These are phyloP conservation scores for Zosterops pallidus DNA, from an alignment of 2,113 vertebrate genomes.

Conservation along the genomic window DNA sequence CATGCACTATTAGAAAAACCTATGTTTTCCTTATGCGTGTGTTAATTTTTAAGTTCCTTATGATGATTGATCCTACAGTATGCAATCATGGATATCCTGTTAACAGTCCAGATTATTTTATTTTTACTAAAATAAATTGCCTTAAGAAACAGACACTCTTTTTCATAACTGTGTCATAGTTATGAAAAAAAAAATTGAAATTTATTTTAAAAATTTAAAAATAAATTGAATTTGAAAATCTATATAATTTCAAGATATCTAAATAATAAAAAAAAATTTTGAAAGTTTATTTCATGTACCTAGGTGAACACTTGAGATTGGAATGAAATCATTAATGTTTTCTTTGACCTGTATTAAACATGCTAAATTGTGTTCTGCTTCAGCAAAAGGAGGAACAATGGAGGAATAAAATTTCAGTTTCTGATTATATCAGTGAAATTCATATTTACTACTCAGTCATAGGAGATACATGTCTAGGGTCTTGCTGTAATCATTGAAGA, in stretches of 20 bases:
- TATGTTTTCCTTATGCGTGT: background rate
- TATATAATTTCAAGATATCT: background rate
- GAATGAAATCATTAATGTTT: background rate
- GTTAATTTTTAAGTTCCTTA: background rate
- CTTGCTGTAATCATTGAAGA: background rate
- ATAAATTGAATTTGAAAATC: background rate
- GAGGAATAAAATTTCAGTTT: background rate
- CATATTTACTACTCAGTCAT: background rate
- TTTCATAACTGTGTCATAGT: background rate
- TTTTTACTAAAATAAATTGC: background rate
- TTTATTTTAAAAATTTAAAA: background rate
- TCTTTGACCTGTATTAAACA: background rate
- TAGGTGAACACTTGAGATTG: background rate
- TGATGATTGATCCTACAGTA: background rate
- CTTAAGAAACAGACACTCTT: background rate
- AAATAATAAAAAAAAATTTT: background rate
- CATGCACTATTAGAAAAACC: background rate
- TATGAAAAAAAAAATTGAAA: background rate
- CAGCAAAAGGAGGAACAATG: background rate
- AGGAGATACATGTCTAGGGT: background rate
- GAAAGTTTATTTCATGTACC: background rate
- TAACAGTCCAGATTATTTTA: background rate
- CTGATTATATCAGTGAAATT: background rate
- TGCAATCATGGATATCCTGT: background rate
- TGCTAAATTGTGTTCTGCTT: background rate